These are phyloP conservation scores for Drosophila birchii DNA, from an alignment of 2,888 invertebrate species.

Conservation along the genomic window DNA sequence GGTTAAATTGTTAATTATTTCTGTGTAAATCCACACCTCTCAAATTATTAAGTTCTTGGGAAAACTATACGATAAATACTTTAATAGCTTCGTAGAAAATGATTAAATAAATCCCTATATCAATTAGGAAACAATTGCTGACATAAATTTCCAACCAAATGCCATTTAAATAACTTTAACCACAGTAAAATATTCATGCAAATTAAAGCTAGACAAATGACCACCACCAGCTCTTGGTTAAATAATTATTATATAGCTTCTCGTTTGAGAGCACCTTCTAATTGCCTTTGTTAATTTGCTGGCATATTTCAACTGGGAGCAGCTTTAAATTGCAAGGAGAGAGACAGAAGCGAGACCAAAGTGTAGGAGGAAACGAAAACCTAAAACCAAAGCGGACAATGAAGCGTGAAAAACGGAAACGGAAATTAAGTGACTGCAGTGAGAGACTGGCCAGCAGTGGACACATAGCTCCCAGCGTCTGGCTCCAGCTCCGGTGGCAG, in stretches of 20 bases:
- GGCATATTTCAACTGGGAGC: constrained; percentile 53
- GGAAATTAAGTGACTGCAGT: constrained; percentile 69
- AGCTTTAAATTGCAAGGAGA: constrained; percentile 39
- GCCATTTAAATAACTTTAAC: neutral
- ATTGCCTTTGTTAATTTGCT: constrained; percentile 71
- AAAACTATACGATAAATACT: neutral
- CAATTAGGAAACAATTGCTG: neutral
- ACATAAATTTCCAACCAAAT: neutral
- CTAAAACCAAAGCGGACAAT: constrained; percentile 53
- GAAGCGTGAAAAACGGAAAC: constrained; percentile 67
- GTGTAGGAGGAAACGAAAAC: constrained; percentile 21
- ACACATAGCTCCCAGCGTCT: constrained; percentile 11
- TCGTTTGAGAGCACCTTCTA: constrained; percentile 62
- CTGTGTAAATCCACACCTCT: neutral
- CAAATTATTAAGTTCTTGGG: neutral
- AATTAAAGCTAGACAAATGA: constrained; percentile 12
- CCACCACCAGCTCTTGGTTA: constrained; percentile 6
- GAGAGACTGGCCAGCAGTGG: constrained; percentile 25
- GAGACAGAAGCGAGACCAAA: neutral
- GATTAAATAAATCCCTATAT: neutral
- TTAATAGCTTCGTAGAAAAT: neutral
- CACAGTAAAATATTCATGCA: neutral
- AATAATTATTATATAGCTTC: constrained; percentile 50
- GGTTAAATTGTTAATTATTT: neutral
- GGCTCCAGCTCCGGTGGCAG: constrained; percentile 28